A percentile compares a stretch with the other conserved stretches of the same genome.
Evolutionary conservation across 1,140 invertebrate species (phyloP).

Genomic region (Leucophenga varia): DNA sequence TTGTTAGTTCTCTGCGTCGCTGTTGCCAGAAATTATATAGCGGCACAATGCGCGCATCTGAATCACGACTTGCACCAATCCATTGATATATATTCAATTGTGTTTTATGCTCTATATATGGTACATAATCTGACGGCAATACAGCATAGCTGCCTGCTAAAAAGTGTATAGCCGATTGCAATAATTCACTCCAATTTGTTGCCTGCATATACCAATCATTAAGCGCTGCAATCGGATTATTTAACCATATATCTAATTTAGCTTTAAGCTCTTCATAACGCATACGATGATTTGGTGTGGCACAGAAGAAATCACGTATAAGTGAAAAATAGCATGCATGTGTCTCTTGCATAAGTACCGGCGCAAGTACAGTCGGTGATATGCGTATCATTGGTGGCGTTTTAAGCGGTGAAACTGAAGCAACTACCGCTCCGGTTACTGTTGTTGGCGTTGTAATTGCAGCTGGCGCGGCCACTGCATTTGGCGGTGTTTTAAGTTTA

Average conservation of each 20-base stretch:
- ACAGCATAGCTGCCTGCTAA: slow-evolving; percentile 82
- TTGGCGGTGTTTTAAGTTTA: slow-evolving; percentile 2
- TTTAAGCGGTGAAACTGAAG: no score
- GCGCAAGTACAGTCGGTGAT: slow-evolving; percentile 6
- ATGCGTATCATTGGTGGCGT: not conserved
- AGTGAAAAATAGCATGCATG: slow-evolving; percentile 82
- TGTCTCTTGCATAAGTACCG: slow-evolving; percentile 69
- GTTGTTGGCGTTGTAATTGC: no score
- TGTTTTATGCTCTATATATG: slow-evolving; percentile 88
- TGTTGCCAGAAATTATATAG: slow-evolving; percentile 78
- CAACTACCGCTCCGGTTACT: no score
- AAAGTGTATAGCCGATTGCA: slow-evolving; percentile 82
- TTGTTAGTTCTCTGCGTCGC: slow-evolving; percentile 60
- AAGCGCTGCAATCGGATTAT: slow-evolving; percentile 76
- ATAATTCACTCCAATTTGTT: slow-evolving; percentile 75
- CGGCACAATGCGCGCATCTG: slow-evolving; percentile 74
- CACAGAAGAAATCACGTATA: slow-evolving; percentile 78
- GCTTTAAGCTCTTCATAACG: slow-evolving; percentile 73
- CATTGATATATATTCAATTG: slow-evolving; percentile 78
- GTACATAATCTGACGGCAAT: slow-evolving; percentile 86
- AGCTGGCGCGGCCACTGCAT: no score
- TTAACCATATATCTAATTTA: slow-evolving; percentile 76
- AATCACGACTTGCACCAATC: slow-evolving; percentile 93
- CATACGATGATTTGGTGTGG: slow-evolving; percentile 79
- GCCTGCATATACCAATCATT: slow-evolving; percentile 77